phyloP scores from a whole-genome alignment of 2,888 invertebrate species.

The Amblyjoppa proteus region DNA sequence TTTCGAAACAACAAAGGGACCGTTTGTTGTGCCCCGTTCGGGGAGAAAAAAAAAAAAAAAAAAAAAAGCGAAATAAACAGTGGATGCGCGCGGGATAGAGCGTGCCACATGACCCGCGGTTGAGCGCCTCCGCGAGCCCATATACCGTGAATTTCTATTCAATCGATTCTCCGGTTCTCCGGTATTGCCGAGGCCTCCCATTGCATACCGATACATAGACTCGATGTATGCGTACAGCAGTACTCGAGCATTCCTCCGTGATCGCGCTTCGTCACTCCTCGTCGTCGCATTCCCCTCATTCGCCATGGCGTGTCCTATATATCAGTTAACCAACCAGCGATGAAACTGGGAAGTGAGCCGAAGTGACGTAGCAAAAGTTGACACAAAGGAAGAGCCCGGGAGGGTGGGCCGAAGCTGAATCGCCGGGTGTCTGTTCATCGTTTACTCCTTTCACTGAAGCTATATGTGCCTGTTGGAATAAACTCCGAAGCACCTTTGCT shows the following conservation, averaged over 20 bases:
- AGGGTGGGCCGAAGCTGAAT: slow-evolving; percentile 38
- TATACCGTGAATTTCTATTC: slow-evolving; percentile 60
- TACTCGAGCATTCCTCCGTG: slow-evolving; percentile 46
- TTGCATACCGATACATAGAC: slow-evolving; percentile 5
- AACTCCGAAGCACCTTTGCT: not conserved
- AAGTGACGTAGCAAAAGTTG: slow-evolving; percentile 56
- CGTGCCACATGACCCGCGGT: slow-evolving; percentile 53
- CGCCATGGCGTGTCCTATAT: slow-evolving; percentile 45
- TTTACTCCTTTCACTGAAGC: slow-evolving; percentile 39
- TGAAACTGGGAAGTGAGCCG: slow-evolving; percentile 57
- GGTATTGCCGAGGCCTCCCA: slow-evolving; percentile 1
- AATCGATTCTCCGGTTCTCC: slow-evolving; percentile 46
- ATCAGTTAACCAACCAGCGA: slow-evolving; percentile 53
- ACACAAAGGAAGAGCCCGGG: slow-evolving; percentile 32
- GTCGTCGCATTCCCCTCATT: slow-evolving; percentile 13
- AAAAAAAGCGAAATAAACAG: slow-evolving; percentile 62
- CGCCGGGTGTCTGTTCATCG: slow-evolving; percentile 50
- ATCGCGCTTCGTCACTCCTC: slow-evolving; percentile 46
- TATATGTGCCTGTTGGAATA: not conserved
- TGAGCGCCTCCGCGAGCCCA: slow-evolving; percentile 49
- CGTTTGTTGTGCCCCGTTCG: slow-evolving; percentile 56
- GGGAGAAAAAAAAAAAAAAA: slow-evolving; percentile 42
- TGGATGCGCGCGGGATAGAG: slow-evolving; percentile 31
- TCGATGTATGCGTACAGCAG: slow-evolving; percentile 2
- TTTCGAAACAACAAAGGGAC: slow-evolving; percentile 60